Evolutionary conservation across 1,140 invertebrate species (phyloP).

Genomic region (Heliconius hewitsoni): DNA sequence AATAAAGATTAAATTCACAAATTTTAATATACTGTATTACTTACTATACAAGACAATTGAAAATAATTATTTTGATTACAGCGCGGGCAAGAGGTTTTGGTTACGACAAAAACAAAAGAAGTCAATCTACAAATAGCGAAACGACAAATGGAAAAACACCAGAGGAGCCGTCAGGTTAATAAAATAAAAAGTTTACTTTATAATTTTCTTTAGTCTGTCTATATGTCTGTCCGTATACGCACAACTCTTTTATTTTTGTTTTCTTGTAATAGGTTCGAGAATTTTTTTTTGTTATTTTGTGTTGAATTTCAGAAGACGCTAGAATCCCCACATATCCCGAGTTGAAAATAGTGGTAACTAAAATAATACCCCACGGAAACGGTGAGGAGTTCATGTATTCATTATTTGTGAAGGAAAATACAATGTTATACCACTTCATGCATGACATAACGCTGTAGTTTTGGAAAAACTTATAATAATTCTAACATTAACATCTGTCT

Average conservation of each 20-base stretch:
- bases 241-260: background rate
- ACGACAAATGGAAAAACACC: conserved; percentile 47
- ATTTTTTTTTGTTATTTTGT: conserved; percentile 44
- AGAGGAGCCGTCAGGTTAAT: conserved; percentile 58
- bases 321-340: conserved; percentile 60
- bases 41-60: background rate
- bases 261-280: background rate
- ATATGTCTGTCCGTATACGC: background rate
- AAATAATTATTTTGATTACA: conserved; percentile 6
- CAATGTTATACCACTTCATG: background rate
- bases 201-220: background rate
- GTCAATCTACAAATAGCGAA: conserved; percentile 52
- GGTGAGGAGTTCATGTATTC: conserved; percentile 52
- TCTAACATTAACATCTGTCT: background rate
- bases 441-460: conserved; percentile 6
- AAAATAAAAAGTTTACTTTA: background rate
- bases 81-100: conserved; percentile 60
- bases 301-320: conserved; percentile 57
- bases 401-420: background rate
- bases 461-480: background rate
- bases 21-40: no score
- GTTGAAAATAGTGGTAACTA: conserved; percentile 77
- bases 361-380: conserved; percentile 68
- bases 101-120: conserved; percentile 63
- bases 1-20: no score